These are phyloP conservation scores for Heliconius ethilla DNA, from an alignment of 2,888 invertebrate genomes.

Conservation along the genomic window DNA sequence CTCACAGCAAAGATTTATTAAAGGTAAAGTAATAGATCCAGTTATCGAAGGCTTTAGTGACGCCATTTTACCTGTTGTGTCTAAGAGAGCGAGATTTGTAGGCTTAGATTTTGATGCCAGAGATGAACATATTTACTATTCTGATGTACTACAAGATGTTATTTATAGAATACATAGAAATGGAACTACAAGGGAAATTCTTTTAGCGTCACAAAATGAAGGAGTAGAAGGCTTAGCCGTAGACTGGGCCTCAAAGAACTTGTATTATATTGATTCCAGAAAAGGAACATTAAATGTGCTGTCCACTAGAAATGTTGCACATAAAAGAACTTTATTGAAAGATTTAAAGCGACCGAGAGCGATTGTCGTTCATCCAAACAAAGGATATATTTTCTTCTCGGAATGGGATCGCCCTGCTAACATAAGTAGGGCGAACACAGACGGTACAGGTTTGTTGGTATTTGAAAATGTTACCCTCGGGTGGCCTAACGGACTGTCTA, in stretches of 20 bases:
- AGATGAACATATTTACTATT: slow-evolving; percentile 96
- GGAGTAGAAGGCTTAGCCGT: slow-evolving; percentile 97
- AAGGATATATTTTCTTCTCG: slow-evolving; percentile 96
- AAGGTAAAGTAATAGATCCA: slow-evolving; percentile 94
- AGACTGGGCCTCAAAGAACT: slow-evolving; percentile 97
- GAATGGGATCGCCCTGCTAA: slow-evolving; percentile 98
- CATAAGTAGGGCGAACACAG: slow-evolving; percentile 95
- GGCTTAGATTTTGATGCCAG: slow-evolving; percentile 96
- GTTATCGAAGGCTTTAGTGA: slow-evolving; percentile 96
- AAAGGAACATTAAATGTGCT: slow-evolving; percentile 97
- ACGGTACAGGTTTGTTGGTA: slow-evolving; percentile 92
- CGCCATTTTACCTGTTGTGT: slow-evolving; percentile 96
- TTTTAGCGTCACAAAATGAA: slow-evolving; percentile 97
- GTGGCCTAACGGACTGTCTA: slow-evolving; percentile 98
- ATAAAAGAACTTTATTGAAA: slow-evolving; percentile 90
- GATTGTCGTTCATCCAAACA: slow-evolving; percentile 97
- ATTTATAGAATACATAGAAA: slow-evolving; percentile 92
- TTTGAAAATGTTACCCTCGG: slow-evolving; percentile 95
- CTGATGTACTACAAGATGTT: slow-evolving; percentile 97
- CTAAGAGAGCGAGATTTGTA: slow-evolving; percentile 94
- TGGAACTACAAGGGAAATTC: slow-evolving; percentile 91
- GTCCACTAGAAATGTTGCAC: slow-evolving; percentile 92
- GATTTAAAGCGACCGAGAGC: slow-evolving; percentile 96
- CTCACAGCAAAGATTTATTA: slow-evolving; percentile 96
- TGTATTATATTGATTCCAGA: slow-evolving; percentile 97